These are phyloP conservation scores for Asarcornis scutulata DNA, from an alignment of 2,113 vertebrate genomes.

Conservation along the genomic window DNA sequence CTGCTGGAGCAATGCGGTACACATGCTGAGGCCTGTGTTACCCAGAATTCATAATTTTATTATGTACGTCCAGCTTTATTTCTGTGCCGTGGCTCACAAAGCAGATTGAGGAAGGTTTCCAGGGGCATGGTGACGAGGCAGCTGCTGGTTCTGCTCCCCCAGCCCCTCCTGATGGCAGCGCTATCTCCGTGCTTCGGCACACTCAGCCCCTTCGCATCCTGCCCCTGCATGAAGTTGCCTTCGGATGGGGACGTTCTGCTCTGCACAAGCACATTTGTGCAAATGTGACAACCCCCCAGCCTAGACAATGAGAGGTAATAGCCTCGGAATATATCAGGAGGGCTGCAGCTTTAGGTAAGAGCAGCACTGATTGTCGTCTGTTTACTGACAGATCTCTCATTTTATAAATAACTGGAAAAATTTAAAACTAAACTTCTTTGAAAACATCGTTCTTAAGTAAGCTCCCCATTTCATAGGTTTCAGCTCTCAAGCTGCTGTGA, in stretches of 20 bases:
- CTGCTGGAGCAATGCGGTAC: not conserved
- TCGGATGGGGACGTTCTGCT: rapidly evolving
- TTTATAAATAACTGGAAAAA: not conserved
- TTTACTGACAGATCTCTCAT: not conserved
- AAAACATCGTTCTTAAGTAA: not conserved
- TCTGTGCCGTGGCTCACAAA: not conserved
- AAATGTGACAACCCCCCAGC: not conserved
- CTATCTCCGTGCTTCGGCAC: rapidly evolving
- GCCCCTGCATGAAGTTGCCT: rapidly evolving
- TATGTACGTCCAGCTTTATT: not conserved
- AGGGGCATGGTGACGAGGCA: not conserved
- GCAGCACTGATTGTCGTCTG: no score
- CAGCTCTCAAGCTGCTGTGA: not conserved
- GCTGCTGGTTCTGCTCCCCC: not conserved
- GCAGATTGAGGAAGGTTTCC: rapidly evolving
- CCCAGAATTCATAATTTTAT: not conserved
- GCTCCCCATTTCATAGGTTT: rapidly evolving
- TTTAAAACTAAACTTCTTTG: not conserved
- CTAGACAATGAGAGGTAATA: no score
- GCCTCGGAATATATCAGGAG: not conserved
- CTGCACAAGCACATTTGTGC: not conserved
- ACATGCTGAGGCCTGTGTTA: rapidly evolving
- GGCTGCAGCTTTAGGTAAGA: not conserved
- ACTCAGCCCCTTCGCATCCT: not conserved
- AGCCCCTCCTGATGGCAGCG: rapidly evolving